A percentile compares a stretch with the other conserved stretches of the same genome.
Conservation (phyloP, 1,140 invertebrate genomes). For the Lepidurus packardi region DNA sequence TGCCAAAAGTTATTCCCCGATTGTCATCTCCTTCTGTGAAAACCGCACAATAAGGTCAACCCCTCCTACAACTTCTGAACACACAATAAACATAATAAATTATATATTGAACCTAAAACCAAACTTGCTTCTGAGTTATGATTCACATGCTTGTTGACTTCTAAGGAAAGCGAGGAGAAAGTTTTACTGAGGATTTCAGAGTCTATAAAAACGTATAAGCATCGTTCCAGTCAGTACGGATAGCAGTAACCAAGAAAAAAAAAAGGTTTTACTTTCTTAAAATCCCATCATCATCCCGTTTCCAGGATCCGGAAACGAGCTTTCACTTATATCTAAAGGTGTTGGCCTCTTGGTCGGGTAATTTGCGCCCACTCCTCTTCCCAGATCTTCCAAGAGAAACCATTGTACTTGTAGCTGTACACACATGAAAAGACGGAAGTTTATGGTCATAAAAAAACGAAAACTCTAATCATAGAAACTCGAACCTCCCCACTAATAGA, state of each 20-base stretch:
- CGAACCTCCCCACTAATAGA: neutral
- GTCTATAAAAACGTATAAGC: neutral
- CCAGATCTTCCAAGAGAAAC: neutral
- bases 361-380: neutral
- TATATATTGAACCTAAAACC: neutral
- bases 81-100: neutral
- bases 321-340: slow-evolving; percentile 2
- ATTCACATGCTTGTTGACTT: neutral
- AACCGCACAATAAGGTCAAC: neutral
- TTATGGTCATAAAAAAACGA: neutral
- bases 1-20: slow-evolving; percentile 2
- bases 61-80: neutral
- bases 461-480: neutral
- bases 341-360: neutral
- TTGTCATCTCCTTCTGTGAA: neutral
- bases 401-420: neutral
- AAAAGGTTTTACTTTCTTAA: neutral
- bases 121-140: neutral
- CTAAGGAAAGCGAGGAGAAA: neutral
- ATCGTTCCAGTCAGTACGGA: neutral
- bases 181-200: neutral
- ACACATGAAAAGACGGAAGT: neutral
- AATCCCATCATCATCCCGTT: neutral
- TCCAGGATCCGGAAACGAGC: slow-evolving; percentile 7
- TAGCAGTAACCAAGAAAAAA: neutral